Percentiles rank a stretch among this genome's conserved stretches.
Evolutionary conservation across 2,888 invertebrate genomes (phyloP).

Genomic region (Aphidius colemani): DNA sequence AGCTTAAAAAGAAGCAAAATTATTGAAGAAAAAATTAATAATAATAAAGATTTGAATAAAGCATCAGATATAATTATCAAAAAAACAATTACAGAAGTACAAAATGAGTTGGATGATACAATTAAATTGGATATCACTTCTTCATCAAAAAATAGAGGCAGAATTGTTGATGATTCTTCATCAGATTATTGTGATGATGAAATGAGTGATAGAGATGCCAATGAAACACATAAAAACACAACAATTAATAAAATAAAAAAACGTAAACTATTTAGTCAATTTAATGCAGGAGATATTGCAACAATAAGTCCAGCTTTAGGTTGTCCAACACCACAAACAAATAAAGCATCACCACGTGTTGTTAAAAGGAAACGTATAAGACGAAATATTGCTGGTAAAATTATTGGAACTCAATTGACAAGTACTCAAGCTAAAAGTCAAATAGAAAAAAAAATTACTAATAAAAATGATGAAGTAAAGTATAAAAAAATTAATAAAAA

Average conservation of each 20-base stretch:
- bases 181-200: conserved; percentile 29
- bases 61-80: too few species aligned
- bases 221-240: background rate
- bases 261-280: conserved; percentile 44
- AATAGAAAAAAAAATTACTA: background rate
- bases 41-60: background rate
- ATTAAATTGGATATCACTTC: conserved; percentile 1
- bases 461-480: background rate
- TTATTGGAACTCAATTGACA: background rate
- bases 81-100: too few species aligned
- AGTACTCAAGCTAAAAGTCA: background rate
- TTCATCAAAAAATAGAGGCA: background rate
- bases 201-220: conserved; percentile 17
- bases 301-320: conserved; percentile 44
- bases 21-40: background rate
- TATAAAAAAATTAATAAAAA: background rate
- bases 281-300: conserved; percentile 38
- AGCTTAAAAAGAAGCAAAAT: too few species aligned
- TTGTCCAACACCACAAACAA: conserved; percentile 17
- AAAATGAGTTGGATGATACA: conserved; percentile 11
- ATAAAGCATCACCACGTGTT: background rate
- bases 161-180: conserved; percentile 36
- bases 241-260: conserved; percentile 19
- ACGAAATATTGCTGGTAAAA: conserved; percentile 6
- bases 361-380: conserved; percentile 26